phyloP scores from a whole-genome alignment of 1,140 invertebrate species.

The Onthophagus taurus region DNA sequence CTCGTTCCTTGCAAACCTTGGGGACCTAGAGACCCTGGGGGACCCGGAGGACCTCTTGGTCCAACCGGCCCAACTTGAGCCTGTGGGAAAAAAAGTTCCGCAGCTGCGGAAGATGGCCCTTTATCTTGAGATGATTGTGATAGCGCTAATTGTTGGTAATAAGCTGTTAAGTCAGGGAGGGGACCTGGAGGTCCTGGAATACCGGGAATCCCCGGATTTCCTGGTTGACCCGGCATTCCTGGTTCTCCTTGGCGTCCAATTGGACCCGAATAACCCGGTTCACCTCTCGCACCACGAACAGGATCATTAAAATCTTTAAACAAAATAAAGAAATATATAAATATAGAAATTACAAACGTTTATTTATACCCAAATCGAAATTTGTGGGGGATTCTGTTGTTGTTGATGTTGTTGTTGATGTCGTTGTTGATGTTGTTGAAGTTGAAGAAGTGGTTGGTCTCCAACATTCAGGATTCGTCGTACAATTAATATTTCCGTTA shows the following conservation, averaged over 20 bases:
- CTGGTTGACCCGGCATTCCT: slow-evolving; percentile 52
- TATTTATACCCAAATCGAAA: not conserved
- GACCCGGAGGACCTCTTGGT: slow-evolving; percentile 56
- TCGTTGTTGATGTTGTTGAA: slow-evolving; percentile 7
- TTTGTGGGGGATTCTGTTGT: slow-evolving; percentile 24
- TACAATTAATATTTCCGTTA: slow-evolving; percentile 39
- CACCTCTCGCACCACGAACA: slow-evolving; percentile 28
- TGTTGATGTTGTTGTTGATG: slow-evolving; percentile 19
- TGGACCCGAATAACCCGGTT: slow-evolving; percentile 36
- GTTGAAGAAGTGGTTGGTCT: slow-evolving; percentile 17
- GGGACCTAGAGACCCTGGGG: slow-evolving; percentile 56
- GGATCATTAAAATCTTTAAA: slow-evolving; percentile 7
- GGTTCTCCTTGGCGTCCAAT: slow-evolving; percentile 49
- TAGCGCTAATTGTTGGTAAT: slow-evolving; percentile 53
- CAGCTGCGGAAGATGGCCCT: slow-evolving; percentile 50
- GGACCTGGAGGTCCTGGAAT: slow-evolving; percentile 59
- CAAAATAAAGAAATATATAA: too few relatives aligned
- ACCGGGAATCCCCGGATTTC: slow-evolving; percentile 56
- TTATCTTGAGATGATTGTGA: slow-evolving; percentile 62
- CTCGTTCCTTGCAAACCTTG: slow-evolving; percentile 72
- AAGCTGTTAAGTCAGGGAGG: slow-evolving; percentile 61
- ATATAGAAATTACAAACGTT: not conserved
- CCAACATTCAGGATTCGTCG: slow-evolving; percentile 31
- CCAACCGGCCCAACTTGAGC: slow-evolving; percentile 66
- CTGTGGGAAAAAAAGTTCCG: slow-evolving; percentile 66